Evolutionary conservation across 1,140 invertebrate genomes (phyloP).

Genomic region (Leptopilina clavipes): DNA sequence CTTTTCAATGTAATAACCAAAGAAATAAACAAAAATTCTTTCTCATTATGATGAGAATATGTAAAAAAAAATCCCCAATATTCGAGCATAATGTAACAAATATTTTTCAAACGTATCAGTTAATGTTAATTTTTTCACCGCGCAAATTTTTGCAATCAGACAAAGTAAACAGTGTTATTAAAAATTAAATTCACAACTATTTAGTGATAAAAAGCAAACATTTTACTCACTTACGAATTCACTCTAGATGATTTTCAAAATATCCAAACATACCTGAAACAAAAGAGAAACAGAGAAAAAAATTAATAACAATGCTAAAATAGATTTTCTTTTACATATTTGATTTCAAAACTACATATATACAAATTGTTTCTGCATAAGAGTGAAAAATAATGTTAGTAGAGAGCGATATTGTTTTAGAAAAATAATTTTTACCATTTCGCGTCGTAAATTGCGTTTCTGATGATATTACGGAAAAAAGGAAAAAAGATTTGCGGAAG

Average conservation of each 20-base stretch:
- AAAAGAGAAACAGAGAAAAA: slow-evolving; percentile 43
- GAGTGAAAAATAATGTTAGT: slow-evolving; percentile 34
- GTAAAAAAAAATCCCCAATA: too few species aligned
- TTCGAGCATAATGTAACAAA: too few species aligned
- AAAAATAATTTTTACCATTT: slow-evolving; percentile 69
- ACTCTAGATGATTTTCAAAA: slow-evolving; percentile 36
- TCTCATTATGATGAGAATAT: too few species aligned
- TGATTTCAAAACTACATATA: slow-evolving; percentile 43
- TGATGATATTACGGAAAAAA: neutral
- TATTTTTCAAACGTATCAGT: too few species aligned
- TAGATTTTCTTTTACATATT: slow-evolving; percentile 41
- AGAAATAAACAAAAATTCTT: too few species aligned
- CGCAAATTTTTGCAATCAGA: too few species aligned
- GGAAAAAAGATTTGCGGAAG: neutral
- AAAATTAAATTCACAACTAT: too few species aligned
- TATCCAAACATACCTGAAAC: slow-evolving; percentile 48
- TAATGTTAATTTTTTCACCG: too few species aligned
- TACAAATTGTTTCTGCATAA: slow-evolving; percentile 36
- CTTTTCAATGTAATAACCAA: too few species aligned
- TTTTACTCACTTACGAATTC: neutral
- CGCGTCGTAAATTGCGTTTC: slow-evolving; percentile 60
- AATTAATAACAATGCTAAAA: slow-evolving; percentile 40
- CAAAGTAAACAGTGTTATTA: too few species aligned
- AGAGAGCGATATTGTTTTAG: slow-evolving; percentile 64
- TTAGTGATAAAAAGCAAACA: too few species aligned